phyloP scores from a whole-genome alignment of 1,140 invertebrate genomes.

The Odontomachus brunneus region DNA sequence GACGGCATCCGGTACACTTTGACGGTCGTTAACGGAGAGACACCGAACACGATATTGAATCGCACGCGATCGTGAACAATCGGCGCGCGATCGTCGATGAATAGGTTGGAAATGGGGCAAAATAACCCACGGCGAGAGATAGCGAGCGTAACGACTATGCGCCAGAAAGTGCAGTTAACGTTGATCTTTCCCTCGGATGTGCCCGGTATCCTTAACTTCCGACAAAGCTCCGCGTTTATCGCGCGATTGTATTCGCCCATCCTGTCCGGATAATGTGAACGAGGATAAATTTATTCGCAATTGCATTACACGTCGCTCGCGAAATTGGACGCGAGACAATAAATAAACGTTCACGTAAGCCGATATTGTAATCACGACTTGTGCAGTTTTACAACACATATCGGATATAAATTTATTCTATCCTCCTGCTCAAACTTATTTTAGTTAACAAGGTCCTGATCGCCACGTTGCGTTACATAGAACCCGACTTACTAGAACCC shows the following conservation, averaged over 20 bases:
- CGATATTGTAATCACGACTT: too few relatives aligned
- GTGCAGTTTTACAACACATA: too few relatives aligned
- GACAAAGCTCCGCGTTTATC: constrained; percentile 9
- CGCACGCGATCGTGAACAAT: constrained; percentile 61
- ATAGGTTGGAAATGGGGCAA: constrained; percentile 67
- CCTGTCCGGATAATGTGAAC: not conserved
- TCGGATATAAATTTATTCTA: too few relatives aligned
- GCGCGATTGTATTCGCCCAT: not conserved
- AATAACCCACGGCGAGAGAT: constrained; percentile 56
- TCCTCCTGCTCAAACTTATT: too few relatives aligned
- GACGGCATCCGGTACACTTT: constrained; percentile 62
- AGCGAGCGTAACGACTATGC: constrained; percentile 24
- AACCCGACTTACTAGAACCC: too few relatives aligned
- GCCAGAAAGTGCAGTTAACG: constrained; percentile 43
- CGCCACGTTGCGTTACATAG: too few relatives aligned
- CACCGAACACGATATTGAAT: constrained; percentile 64
- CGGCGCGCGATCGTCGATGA: constrained; percentile 58
- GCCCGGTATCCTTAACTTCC: not conserved
- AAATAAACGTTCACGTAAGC: too few relatives aligned
- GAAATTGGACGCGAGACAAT: too few relatives aligned
- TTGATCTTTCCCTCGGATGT: constrained; percentile 37
- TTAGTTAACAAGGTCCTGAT: too few relatives aligned
- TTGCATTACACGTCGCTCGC: not conserved
- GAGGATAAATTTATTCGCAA: not conserved
- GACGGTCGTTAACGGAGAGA: constrained; percentile 64